Conservation (phyloP, 2,888 invertebrate genomes). For the Julus scanicus region DNA sequence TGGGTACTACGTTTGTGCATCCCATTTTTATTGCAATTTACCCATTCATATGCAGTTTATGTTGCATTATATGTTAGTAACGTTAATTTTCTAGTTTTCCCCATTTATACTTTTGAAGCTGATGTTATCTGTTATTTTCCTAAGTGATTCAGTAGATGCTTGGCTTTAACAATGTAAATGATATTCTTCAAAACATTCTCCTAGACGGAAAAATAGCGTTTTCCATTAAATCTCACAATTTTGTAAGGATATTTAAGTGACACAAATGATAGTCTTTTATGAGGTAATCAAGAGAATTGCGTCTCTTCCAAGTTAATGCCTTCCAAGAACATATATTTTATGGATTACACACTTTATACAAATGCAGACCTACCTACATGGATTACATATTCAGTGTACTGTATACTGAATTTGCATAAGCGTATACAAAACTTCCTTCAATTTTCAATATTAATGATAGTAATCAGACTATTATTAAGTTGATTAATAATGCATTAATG, state of each 20-base stretch:
- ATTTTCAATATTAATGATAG: too few species aligned
- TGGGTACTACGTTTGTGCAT: not conserved
- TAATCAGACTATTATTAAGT: too few species aligned
- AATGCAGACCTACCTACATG: not conserved
- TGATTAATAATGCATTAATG: too few species aligned
- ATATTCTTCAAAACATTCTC: not conserved
- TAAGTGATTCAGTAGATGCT: not conserved
- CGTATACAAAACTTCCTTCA: too few species aligned
- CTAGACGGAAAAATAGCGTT: not conserved
- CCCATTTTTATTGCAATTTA: not conserved
- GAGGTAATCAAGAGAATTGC: slow-evolving; percentile 9
- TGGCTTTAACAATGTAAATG: not conserved
- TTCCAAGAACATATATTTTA: not conserved
- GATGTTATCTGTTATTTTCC: not conserved
- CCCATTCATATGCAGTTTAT: not conserved
- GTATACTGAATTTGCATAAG: too few species aligned
- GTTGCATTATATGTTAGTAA: not conserved
- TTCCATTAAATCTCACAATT: not conserved
- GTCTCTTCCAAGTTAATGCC: not conserved
- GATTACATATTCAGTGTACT: too few species aligned
- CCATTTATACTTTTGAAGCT: not conserved
- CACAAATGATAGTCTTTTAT: not conserved
- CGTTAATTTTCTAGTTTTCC: not conserved
- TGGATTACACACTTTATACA: not conserved
- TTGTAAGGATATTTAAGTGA: not conserved